Evolutionary conservation across 2,797 vertebrate species (phyloP).

Genomic region (Channa striata): DNA sequence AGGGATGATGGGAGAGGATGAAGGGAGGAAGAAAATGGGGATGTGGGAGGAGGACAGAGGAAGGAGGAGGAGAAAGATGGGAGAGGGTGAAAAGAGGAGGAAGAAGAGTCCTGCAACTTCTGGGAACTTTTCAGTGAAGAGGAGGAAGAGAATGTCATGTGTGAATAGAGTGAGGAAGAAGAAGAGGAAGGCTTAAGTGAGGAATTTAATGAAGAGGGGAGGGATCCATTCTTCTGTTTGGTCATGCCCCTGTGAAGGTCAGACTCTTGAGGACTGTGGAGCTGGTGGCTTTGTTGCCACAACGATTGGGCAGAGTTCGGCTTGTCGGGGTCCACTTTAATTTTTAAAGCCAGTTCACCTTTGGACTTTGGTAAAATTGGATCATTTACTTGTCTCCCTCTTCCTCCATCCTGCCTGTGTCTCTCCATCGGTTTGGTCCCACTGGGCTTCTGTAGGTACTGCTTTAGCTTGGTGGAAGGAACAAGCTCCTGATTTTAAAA

Average conservation of each 20-base stretch:
- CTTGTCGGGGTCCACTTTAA: slow-evolving; percentile 86
- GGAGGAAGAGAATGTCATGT: slow-evolving; percentile 2
- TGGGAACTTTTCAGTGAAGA: slow-evolving; percentile 20
- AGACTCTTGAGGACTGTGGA: not conserved
- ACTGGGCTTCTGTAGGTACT: slow-evolving; percentile 68
- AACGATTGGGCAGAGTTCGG: slow-evolving; percentile 66
- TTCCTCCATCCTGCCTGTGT: slow-evolving; percentile 65
- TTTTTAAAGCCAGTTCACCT: not conserved
- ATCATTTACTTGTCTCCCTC: not conserved
- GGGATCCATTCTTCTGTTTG: slow-evolving; percentile 12
- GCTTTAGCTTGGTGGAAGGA: slow-evolving; percentile 55
- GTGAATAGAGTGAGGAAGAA: not conserved
- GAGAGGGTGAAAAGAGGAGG: slow-evolving; percentile 38
- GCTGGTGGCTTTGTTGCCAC: slow-evolving; percentile 38
- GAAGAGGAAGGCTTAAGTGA: slow-evolving; percentile 7
- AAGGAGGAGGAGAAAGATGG: slow-evolving; percentile 73
- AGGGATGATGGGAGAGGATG: slow-evolving; percentile 79
- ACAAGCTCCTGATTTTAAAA: slow-evolving; percentile 29
- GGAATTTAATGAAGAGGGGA: slow-evolving; percentile 11
- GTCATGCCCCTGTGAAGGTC: not conserved
- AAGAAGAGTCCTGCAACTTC: not conserved
- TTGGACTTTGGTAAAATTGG: not conserved
- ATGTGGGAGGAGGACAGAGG: slow-evolving; percentile 40
- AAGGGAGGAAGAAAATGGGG: slow-evolving; percentile 63
- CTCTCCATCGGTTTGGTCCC: slow-evolving; percentile 71